Evolutionary conservation across 2,888 invertebrate species (phyloP).

Genomic region (Cheilosia variabilis): DNA sequence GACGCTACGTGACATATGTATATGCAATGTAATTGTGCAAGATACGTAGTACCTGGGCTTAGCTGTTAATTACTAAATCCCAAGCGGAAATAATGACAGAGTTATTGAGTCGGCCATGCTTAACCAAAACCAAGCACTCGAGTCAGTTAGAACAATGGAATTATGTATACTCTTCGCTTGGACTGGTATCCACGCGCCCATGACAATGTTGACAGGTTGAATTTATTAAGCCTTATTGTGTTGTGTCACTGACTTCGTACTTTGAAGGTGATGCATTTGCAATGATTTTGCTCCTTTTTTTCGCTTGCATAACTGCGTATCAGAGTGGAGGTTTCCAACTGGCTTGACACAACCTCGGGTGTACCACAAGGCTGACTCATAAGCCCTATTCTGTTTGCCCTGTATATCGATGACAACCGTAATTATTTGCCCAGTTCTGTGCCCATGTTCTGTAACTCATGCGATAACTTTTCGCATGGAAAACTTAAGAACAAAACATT

Average conservation of each 20-base stretch:
- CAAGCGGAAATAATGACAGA: slow-evolving; percentile 21
- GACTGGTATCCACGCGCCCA: neutral
- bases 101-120: neutral
- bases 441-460: too few species aligned
- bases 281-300: too few species aligned
- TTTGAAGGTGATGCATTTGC: neutral
- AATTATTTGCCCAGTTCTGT: too few species aligned
- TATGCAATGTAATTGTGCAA: neutral
- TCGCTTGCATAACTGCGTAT: too few species aligned
- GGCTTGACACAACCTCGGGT: neutral
- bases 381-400: too few species aligned
- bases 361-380: too few species aligned
- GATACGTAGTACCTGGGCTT: neutral
- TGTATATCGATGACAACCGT: too few species aligned
- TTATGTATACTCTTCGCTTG: neutral
- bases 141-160: neutral
- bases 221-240: neutral
- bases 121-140: neutral
- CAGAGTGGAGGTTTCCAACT: too few species aligned
- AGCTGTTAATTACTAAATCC: neutral
- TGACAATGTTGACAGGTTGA: neutral
- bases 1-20: neutral
- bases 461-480: too few species aligned
- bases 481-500: too few species aligned
- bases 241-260: slow-evolving; percentile 1